These are phyloP conservation scores for Phoeniculus purpureus DNA, from an alignment of 2,797 vertebrate species.

Conservation along the genomic window DNA sequence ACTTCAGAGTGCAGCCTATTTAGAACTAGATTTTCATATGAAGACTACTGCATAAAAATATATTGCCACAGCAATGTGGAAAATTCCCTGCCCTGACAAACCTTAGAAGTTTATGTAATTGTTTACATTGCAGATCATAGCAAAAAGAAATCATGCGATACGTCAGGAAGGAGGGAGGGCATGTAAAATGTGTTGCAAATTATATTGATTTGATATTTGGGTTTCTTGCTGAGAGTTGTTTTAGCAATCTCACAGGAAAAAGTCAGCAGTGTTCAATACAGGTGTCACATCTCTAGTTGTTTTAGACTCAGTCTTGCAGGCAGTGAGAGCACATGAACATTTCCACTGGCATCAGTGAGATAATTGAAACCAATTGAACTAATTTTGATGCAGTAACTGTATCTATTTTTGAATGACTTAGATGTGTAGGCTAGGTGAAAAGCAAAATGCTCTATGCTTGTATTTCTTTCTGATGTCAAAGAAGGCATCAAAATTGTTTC, in stretches of 20 bases:
- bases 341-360: background rate
- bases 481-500: background rate
- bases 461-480: background rate
- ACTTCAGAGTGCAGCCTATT: background rate
- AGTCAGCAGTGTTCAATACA: background rate
- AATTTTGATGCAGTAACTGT: background rate
- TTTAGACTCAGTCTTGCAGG: background rate
- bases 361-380: background rate
- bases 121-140: background rate
- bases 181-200: background rate
- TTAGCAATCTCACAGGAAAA: background rate
- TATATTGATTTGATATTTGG: background rate
- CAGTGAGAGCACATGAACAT: background rate
- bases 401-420: background rate
- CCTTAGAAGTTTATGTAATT: background rate
- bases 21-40: background rate
- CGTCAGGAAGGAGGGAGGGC: background rate
- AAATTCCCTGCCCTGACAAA: background rate
- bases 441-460: background rate
- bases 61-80: background rate
- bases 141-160: background rate
- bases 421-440: background rate
- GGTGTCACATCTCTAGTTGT: background rate
- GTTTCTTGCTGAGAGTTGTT: background rate
- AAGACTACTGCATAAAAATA: background rate